Base-by-base conservation (phyloP, 2,797 vertebrate genomes). In the Microhierax caerulescens region DNA sequence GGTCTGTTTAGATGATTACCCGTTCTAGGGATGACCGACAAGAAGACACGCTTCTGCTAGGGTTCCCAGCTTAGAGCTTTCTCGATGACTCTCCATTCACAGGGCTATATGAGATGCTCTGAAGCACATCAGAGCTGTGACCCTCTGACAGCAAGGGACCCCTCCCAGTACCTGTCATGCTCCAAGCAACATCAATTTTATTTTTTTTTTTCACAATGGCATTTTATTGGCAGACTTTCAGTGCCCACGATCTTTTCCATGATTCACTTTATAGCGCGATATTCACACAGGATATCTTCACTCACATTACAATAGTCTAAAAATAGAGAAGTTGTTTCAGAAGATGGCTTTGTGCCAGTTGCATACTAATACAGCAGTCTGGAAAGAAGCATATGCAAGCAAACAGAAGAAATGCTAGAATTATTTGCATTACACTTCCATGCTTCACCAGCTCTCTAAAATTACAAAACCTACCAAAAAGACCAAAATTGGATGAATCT, bases 271-370 rank as follows among this genome's bases (percentile, higher is more conserved):
- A 36, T 5, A 76, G 54, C 25, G 32, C 10, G 37, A 76, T 89
- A 57, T 93, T 90, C 96, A 82, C 95, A 65, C 87, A 63, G 77
- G 93, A 92, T 78, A 60, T 61, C 95, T 94, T 90, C 93, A 68
- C 94, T 96, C 85, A 34, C 63, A 76, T 85, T 82, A 96, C 80
- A 79, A 69, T 28, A 61, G 75, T 28, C 97, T 97, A 97, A 97
- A 98, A 98, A 97, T 96, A 97, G 97, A 54, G 45, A 65, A 76
- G 92, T n/a, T 77, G 74, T 79, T 91, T 93, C 65, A 80, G 91
- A 68, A 85, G 87, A 48, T 27, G 79, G 88, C 88, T 59, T 41
- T 21, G 73, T 81, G 93, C 93, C 93, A 86, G 96, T 95, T 80
- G 93, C 88, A 73, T 78, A 84, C 87, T 72, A 60, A 68, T 60